A percentile compares a stretch with the other conserved stretches of the same genome.
phyloP scores from a whole-genome alignment of 2,888 invertebrate species.

The Brenthis hecate region DNA sequence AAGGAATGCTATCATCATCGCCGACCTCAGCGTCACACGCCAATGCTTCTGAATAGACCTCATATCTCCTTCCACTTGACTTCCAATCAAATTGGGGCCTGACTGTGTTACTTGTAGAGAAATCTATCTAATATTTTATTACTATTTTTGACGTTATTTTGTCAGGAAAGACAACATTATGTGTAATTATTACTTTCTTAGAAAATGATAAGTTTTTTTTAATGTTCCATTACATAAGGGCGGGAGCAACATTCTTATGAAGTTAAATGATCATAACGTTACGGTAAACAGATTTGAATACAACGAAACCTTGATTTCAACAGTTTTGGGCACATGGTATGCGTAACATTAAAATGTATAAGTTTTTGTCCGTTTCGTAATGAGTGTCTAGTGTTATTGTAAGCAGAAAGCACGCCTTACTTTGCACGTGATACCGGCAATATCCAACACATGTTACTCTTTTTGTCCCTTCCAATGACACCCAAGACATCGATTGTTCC shows the following conservation, averaged over 20 bases:
- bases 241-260: not conserved
- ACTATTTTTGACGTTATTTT: too few species aligned
- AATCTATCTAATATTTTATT: not conserved
- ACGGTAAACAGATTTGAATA: conserved; percentile 9
- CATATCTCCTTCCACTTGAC: conserved; percentile 48
- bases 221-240: not conserved
- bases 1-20: conserved; percentile 75
- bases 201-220: not conserved
- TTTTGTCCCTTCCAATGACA: conserved; percentile 63
- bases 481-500: conserved; percentile 66
- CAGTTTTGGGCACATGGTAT: conserved; percentile 14
- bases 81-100: conserved; percentile 33
- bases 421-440: conserved; percentile 58
- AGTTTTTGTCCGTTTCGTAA: conserved; percentile 27
- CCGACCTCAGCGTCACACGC: conserved; percentile 78
- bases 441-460: conserved; percentile 64
- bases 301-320: conserved; percentile 19
- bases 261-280: conserved; percentile 4
- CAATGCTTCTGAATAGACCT: conserved; percentile 76
- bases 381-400: conserved; percentile 47
- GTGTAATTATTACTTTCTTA: not conserved
- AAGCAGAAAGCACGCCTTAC: conserved; percentile 52
- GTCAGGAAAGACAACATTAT: not conserved
- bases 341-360: conserved; percentile 21
- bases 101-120: conserved; percentile 6